Evolutionary conservation across 2,797 vertebrate genomes (phyloP).

Genomic region (Pangasius larnaudii): DNA sequence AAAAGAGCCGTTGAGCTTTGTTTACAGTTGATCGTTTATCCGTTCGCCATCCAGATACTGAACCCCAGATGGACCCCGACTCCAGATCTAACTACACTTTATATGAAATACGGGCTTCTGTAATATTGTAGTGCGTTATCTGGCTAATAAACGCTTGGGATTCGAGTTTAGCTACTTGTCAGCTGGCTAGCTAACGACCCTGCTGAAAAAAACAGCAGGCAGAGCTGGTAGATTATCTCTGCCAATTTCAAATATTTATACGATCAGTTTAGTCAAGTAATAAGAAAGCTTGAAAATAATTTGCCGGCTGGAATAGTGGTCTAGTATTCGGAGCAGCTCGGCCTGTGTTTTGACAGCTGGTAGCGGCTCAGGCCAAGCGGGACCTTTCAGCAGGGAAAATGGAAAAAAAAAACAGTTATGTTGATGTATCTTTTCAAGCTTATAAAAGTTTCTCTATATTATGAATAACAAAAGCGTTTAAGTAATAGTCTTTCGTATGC

Average conservation of each 20-base stretch:
- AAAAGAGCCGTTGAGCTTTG: background rate
- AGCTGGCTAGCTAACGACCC: background rate
- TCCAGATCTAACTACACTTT: background rate
- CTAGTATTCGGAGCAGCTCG: background rate
- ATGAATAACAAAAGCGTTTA: background rate
- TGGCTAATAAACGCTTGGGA: background rate
- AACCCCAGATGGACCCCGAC: background rate
- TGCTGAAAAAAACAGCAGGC: background rate
- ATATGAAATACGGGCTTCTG: background rate
- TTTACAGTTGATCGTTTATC: slow-evolving; percentile 21
- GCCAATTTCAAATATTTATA: too few relatives aligned
- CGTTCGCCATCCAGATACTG: background rate
- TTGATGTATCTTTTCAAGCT: background rate
- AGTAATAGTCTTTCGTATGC: background rate
- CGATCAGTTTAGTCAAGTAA: background rate
- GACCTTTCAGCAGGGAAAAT: background rate
- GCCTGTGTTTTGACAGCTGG: background rate
- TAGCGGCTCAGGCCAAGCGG: background rate
- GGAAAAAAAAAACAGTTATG: background rate
- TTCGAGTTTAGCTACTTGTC: background rate
- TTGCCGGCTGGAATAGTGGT: background rate
- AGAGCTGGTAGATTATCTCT: background rate
- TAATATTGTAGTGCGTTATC: background rate
- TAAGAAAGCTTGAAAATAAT: background rate
- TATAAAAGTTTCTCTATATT: background rate